These are phyloP conservation scores for Dasyornis broadbenti DNA, from an alignment of 2,113 vertebrate genomes.

Conservation along the genomic window DNA sequence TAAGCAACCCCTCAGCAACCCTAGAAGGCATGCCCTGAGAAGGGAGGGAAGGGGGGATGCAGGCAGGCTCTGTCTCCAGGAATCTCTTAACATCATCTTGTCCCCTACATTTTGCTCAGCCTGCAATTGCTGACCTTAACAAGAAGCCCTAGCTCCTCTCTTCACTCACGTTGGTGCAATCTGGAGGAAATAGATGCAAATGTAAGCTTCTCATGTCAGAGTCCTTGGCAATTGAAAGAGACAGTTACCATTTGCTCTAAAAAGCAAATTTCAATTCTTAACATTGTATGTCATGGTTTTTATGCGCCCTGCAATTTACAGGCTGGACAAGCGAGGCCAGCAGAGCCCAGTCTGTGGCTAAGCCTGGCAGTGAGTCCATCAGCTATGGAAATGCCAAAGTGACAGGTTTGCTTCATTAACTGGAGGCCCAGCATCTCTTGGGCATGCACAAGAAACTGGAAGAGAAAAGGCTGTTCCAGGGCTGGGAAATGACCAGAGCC, in stretches of 20 bases:
- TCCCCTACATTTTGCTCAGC: not conserved
- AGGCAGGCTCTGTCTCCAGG: not conserved
- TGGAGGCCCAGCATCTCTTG: rapidly evolving
- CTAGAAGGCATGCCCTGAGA: not conserved
- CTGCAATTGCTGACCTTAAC: not conserved
- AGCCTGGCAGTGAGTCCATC: not conserved
- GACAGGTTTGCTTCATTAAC: not conserved
- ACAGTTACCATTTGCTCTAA: not conserved
- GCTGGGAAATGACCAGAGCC: not conserved
- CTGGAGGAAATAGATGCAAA: not conserved
- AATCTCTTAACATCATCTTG: not conserved
- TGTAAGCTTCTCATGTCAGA: not conserved
- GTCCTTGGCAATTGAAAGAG: not conserved
- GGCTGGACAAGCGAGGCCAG: not conserved
- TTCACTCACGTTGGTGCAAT: not conserved
- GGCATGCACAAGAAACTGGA: not conserved
- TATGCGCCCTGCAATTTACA: not conserved
- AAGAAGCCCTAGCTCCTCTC: not conserved
- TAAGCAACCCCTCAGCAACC: not conserved
- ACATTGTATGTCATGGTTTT: not conserved
- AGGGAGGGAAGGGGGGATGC: not conserved
- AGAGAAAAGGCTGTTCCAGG: not conserved
- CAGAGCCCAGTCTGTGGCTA: not conserved
- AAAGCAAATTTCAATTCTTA: not conserved
- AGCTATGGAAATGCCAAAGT: not conserved